Conservation (phyloP, 2,888 invertebrate genomes). For the Drosophila lutescens region DNA sequence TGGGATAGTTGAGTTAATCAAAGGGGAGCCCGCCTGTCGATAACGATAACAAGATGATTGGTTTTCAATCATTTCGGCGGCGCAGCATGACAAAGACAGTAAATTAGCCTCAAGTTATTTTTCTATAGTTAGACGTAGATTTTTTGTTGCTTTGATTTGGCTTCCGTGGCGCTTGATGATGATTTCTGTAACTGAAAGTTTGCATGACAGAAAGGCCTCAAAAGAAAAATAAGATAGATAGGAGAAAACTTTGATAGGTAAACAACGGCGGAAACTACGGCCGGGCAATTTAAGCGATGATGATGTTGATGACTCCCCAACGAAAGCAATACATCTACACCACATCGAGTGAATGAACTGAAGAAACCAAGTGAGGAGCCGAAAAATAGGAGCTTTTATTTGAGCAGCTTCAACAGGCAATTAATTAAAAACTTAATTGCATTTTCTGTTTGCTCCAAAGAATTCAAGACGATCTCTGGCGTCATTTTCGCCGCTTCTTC, state of each 20-base stretch:
- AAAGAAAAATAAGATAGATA: slow-evolving; percentile 12
- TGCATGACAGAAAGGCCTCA: slow-evolving; percentile 46
- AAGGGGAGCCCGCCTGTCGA: slow-evolving; percentile 29
- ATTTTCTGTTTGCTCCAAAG: slow-evolving; percentile 14
- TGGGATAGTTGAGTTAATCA: not conserved
- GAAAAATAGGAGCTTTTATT: slow-evolving; percentile 14
- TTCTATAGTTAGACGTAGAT: slow-evolving; percentile 7
- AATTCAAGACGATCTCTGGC: slow-evolving; percentile 20
- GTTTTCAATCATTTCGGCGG: slow-evolving; percentile 61
- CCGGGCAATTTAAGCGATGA: slow-evolving; percentile 46
- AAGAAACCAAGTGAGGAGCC: slow-evolving; percentile 7
- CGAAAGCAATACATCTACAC: slow-evolving; percentile 28
- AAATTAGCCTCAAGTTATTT: slow-evolving; percentile 50
- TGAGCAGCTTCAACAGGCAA: slow-evolving; percentile 19
- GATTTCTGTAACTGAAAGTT: slow-evolving; percentile 64
- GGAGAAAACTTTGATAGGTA: slow-evolving; percentile 31
- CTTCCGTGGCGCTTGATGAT: slow-evolving; percentile 57
- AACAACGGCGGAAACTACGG: slow-evolving; percentile 40
- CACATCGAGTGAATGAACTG: slow-evolving; percentile 44
- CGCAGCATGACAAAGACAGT: slow-evolving; percentile 59
- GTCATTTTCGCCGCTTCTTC: slow-evolving; percentile 20
- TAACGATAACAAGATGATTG: slow-evolving; percentile 69
- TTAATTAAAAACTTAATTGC: slow-evolving; percentile 42
- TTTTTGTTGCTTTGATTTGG: slow-evolving; percentile 40
- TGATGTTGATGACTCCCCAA: slow-evolving; percentile 45